Base-by-base conservation (phyloP, 2,797 vertebrate genomes). In the Sebastes minor region DNA sequence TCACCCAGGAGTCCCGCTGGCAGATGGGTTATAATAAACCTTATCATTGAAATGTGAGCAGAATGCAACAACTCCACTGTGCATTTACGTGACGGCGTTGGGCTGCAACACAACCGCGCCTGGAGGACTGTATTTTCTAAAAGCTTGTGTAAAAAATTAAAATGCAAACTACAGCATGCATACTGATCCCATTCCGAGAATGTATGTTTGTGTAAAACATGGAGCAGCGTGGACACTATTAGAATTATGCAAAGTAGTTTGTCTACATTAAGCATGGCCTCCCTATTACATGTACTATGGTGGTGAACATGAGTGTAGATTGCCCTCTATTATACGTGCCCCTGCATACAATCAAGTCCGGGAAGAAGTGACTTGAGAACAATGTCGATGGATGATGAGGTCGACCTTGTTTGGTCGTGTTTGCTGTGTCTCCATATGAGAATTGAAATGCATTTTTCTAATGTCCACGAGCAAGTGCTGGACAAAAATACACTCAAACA, bases 11-110 rank as follows among this genome's bases (percentile, higher is more conserved):
- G 83, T 74, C 81, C 76, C 55, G 32, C 35, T 63, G 69, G 66
- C 78, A 88, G 81, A 83, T 65, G 76, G 86, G 53, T 82, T 86
- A 86, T 53, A 55, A 65, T 89, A 92, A 92, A 91, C 72, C 38
- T 60, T 73, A 81, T 85, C 85, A 86, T 83, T 92, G 89, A 91
- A 91, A 89, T 88, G 90, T 89, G 83, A 86, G 78, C 74, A 59
- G 87, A 84, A 84, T 84, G 55, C 68, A 42, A 75, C 30, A 60
- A 53, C 72, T 70, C 5, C 38, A 11, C 28, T 18, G 67, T 68
- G 63, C 53, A 46, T 81, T 64, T 35, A 38, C 30, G 60, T 25
- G 74, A 72, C 38, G 63, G 20, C 25, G 23, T 23, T 74, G 25
- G 30, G n/a, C 46, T 69, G 66, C 46, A 55, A 66, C 68, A 55